These are phyloP conservation scores for Cremastinae sp. DNA, from an alignment of 2,888 invertebrate species.

Conservation along the genomic window DNA sequence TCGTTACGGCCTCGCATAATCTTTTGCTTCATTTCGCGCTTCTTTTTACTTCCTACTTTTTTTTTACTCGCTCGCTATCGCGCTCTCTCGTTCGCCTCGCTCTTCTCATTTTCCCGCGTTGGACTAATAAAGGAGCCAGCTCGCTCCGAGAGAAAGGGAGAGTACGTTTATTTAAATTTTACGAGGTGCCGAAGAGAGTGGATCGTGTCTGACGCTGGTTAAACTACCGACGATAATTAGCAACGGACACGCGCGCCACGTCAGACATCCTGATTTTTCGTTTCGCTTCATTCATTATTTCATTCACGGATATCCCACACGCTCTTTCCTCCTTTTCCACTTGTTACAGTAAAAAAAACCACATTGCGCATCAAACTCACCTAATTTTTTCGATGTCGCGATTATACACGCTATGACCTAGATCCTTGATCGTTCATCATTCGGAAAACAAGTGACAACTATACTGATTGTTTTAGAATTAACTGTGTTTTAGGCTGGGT, in stretches of 20 bases:
- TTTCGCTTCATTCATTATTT: conserved; percentile 64
- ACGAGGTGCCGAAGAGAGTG: conserved; percentile 62
- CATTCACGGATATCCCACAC: conserved; percentile 51
- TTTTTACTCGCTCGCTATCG: conserved; percentile 25
- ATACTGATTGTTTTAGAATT: too few relatives aligned
- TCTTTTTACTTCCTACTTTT: conserved; percentile 17
- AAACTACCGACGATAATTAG: conserved; percentile 65
- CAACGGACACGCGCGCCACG: conserved; percentile 58
- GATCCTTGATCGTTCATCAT: too few relatives aligned
- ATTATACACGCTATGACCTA: too few relatives aligned
- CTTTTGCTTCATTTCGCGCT: conserved; percentile 26
- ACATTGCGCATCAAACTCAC: too few relatives aligned
- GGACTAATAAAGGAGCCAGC: conserved; percentile 63
- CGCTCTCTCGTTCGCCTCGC: conserved; percentile 25
- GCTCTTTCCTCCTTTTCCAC: background rate
- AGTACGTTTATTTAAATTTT: conserved; percentile 66
- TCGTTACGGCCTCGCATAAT: conserved; percentile 51
- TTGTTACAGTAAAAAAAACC: too few relatives aligned
- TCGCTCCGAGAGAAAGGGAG: conserved; percentile 57
- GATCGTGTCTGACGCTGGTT: conserved; percentile 60
- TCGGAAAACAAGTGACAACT: too few relatives aligned
- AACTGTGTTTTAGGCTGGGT: too few relatives aligned
- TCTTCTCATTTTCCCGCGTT: conserved; percentile 21
- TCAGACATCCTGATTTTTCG: conserved; percentile 63
- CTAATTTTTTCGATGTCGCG: too few relatives aligned